Percentiles rank a stretch among this genome's conserved stretches.
Conservation (phyloP, 2,797 vertebrate genomes). For the Hydrophis major region DNA sequence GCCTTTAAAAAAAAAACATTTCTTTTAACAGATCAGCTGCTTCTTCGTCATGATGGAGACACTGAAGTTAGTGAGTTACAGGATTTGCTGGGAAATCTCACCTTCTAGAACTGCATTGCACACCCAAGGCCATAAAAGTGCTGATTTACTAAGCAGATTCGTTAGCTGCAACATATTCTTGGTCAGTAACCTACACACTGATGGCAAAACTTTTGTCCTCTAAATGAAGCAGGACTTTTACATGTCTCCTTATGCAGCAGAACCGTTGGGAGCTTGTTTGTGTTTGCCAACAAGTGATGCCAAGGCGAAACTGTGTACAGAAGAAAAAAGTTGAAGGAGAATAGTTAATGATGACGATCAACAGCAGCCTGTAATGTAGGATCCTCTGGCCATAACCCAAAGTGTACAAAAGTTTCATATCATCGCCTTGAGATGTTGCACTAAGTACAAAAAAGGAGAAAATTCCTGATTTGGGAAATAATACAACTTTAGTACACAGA, state of each 20-base stretch:
- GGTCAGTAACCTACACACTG: not conserved
- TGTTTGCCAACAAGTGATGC: not conserved
- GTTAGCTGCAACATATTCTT: not conserved
- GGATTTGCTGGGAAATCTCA: not conserved
- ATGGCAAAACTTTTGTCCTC: not conserved
- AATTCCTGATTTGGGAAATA: not conserved
- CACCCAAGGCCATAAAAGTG: not conserved
- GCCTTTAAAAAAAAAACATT: not conserved
- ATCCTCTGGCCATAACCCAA: not conserved
- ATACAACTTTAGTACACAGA: not conserved
- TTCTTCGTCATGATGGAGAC: not conserved
- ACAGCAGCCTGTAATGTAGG: not conserved
- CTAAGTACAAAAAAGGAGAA: no score
- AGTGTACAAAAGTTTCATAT: not conserved
- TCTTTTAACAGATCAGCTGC: not conserved
- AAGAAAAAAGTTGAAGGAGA: not conserved
- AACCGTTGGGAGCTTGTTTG: not conserved
- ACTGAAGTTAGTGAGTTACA: not conserved
- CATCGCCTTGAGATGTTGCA: not conserved
- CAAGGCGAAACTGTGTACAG: not conserved
- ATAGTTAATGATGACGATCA: not conserved
- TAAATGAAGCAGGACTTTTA: not conserved
- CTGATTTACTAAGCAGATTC: not conserved
- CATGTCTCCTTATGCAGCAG: not conserved
- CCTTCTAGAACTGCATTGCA: not conserved